Evolutionary conservation across 2,797 vertebrate genomes (phyloP).

Genomic region (Sparus aurata): DNA sequence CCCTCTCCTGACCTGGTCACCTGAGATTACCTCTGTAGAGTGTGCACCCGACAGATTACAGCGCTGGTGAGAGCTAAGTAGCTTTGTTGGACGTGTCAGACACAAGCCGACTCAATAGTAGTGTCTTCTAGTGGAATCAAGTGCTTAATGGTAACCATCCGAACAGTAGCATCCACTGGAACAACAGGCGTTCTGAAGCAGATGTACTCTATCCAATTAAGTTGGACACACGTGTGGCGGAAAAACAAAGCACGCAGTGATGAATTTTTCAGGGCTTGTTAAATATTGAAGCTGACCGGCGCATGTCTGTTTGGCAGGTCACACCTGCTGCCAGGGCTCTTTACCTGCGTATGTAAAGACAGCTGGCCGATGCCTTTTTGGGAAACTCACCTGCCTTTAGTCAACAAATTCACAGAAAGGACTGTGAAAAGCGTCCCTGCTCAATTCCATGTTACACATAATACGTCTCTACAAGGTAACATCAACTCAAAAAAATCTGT

Average conservation of each 20-base stretch:
- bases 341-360: constrained; percentile 37
- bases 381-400: constrained; percentile 32
- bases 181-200: constrained; percentile 16
- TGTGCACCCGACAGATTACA: constrained; percentile 84
- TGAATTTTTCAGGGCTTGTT: constrained; percentile 85
- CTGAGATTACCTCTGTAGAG: constrained; percentile 83
- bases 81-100: constrained; percentile 59
- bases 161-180: not conserved
- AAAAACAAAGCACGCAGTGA: constrained; percentile 66
- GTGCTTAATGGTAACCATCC: constrained; percentile 16
- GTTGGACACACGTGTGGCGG: constrained; percentile 21
- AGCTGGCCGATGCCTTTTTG: constrained; percentile 43
- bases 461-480: not conserved
- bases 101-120: constrained; percentile 25
- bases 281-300: constrained; percentile 81
- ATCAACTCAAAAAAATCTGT: constrained; percentile 1
- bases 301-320: constrained; percentile 36
- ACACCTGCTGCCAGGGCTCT: constrained; percentile 64
- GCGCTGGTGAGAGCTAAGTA: constrained; percentile 41
- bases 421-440: constrained; percentile 7
- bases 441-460: not conserved
- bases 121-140: constrained; percentile 44
- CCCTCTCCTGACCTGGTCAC: constrained; percentile 84
- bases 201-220: constrained; percentile 29
- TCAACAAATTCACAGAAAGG: constrained; percentile 42